Conservation (phyloP, 2,888 invertebrate genomes). For the Galerucella nymphaeae region DNA sequence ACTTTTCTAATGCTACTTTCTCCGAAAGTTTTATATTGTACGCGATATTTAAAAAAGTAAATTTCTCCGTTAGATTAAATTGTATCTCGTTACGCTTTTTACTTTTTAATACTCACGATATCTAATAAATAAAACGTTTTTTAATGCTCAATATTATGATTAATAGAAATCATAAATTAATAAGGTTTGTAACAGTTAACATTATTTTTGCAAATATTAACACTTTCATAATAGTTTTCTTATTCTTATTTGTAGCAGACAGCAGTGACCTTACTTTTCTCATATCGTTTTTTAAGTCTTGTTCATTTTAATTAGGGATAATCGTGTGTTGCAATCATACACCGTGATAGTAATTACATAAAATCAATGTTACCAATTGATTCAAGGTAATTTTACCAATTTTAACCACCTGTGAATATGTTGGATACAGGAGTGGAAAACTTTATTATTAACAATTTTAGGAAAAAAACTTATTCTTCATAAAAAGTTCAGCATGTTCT, state of each 20-base stretch:
- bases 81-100: conserved; percentile 18
- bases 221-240: neutral
- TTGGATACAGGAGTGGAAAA: neutral
- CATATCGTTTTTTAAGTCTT: neutral
- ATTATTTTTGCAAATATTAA: neutral
- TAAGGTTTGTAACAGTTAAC: neutral
- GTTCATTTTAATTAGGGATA: neutral
- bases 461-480: too few relatives aligned
- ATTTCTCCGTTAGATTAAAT: conserved; percentile 19
- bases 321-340: neutral
- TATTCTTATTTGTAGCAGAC: neutral
- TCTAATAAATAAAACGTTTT: conserved; percentile 8
- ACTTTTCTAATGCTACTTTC: conserved; percentile 44
- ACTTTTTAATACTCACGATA: neutral
- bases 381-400: conserved; percentile 35
- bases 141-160: neutral
- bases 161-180: neutral
- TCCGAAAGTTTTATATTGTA: conserved; percentile 37
- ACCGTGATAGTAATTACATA: conserved; percentile 28
- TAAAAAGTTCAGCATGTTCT: too few relatives aligned
- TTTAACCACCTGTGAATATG: conserved; percentile 20
- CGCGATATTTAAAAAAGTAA: conserved; percentile 27
- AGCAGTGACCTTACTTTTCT: neutral
- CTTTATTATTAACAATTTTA: too few relatives aligned
- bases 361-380: conserved; percentile 37